Evolutionary conservation across 2,888 invertebrate genomes (phyloP), one percentile per base, ranked within the genome.

Genomic region (Volucella zonaria): DNA sequence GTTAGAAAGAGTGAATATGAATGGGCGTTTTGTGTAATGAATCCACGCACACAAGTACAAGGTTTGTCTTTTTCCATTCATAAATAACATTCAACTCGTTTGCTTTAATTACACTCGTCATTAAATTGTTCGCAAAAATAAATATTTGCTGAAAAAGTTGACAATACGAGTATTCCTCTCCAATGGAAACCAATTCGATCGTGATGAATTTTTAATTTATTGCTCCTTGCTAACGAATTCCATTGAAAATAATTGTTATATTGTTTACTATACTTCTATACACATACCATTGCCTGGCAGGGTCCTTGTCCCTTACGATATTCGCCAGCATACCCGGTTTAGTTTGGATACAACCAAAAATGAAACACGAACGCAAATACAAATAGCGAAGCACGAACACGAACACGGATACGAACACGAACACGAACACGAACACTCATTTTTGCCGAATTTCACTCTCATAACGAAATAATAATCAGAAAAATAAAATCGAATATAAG

Each of bases 191-290:
- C 67, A 51, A 75, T 75, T 12, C 75, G 47, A 61, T 75, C 49
- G 80, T n/a, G 15, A 66, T 70, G 79, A 83, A 75, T 83, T 83
- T 83, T 75, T 83, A 83, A 80, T 83, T 80, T 83, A 80, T 80
- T 66, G 14, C 47, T 40, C 31, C 8, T 23, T 51, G 40, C 10
- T 58, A 45, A 78, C n/a, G 47, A 61, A 67, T 80, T 67, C 49
- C 64, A 80, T 70, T 61, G 58, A 45, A 71, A 64, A 80, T 80
- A 83, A 76, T 83, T 67, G 61, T 71, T 76, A 83, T 66, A 80
- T 71, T 71, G 80, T 71, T 83, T 83, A 78, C 66, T 6, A 31
- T 31, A 31, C 31, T 31, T 31, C 31, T 31, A 31, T 31, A 77
- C 79, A 49, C 10, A 54, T 58, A 54, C 61, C 47, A 70, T 51